Evolutionary conservation across 2,797 vertebrate genomes (phyloP).

Genomic region (Parauchenoglanis punctatus): DNA sequence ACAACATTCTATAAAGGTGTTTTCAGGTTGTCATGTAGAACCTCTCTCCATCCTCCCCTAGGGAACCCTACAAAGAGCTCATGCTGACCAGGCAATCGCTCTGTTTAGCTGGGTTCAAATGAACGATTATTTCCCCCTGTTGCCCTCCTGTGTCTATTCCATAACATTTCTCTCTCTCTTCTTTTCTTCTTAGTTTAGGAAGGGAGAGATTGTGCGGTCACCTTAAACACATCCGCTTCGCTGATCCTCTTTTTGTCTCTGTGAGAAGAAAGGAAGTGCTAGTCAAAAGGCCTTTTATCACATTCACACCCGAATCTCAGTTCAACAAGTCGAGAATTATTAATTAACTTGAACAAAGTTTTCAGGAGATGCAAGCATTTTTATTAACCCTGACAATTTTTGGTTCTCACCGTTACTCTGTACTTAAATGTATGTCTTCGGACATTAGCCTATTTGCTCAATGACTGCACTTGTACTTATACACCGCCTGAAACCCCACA

Average conservation of each 20-base stretch:
- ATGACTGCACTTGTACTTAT: neutral
- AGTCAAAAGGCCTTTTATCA: slow-evolving; percentile 29
- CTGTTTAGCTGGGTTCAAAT: slow-evolving; percentile 50
- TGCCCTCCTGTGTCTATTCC: slow-evolving; percentile 44
- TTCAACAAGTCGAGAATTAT: neutral
- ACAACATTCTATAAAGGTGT: slow-evolving; percentile 30
- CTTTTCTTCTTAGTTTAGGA: slow-evolving; percentile 39
- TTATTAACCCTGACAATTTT: neutral
- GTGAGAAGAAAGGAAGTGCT: slow-evolving; percentile 37
- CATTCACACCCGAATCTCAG: slow-evolving; percentile 3
- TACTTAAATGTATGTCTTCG: neutral
- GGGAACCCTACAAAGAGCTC: slow-evolving; percentile 42
- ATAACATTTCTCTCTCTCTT: slow-evolving; percentile 18
- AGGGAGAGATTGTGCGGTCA: slow-evolving; percentile 41
- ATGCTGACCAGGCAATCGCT: slow-evolving; percentile 55
- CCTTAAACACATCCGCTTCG: slow-evolving; percentile 53
- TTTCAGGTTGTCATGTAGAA: slow-evolving; percentile 28
- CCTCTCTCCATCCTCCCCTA: slow-evolving; percentile 29
- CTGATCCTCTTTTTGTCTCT: slow-evolving; percentile 46
- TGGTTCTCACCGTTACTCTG: neutral
- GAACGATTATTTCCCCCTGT: slow-evolving; percentile 39
- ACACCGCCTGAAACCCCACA: neutral
- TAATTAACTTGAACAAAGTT: neutral
- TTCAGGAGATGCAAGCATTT: neutral
- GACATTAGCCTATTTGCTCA: neutral